Evolutionary conservation across 2,888 invertebrate genomes (phyloP), one percentile per base, ranked within the genome.

Genomic region (Andrena chrysosceles): DNA sequence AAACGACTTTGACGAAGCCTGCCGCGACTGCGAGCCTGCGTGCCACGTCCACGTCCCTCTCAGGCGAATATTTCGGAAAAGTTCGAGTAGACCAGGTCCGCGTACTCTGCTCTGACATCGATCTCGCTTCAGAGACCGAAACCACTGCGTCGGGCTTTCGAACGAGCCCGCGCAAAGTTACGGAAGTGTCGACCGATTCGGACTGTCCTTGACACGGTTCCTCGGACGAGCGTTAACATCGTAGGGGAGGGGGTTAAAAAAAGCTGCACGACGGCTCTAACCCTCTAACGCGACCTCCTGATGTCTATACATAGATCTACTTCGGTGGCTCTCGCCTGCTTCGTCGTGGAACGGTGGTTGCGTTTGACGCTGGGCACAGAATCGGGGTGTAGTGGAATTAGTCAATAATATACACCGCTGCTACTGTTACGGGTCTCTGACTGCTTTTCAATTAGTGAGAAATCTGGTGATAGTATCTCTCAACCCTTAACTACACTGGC

Each of bases 171-270:
- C 52, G 31, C 54, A 73, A 78, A 83, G 83, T 85, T 78, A 85
- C 86, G 87, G 82, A 88, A 87, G 84, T 87, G 78, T 81, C 83
- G 86, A 74, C 83, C 80, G 85, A 88, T 89, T 85, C 82, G 78
- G 64, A 71, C 48, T 77, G 84, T 78, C 86, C 89, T 88, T 89
- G 87, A 85, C 84, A 86, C 74, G 79, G 77, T 85, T 81, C n/a
- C 67, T 56, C 66, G 72, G 60, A 42, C 75, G 71, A 78, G 69
- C 76, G 67, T 85, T 82, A 82, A 75, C 79, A 82, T 78, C 70
- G 70, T 3, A 20, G 16, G 16, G 42, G 56, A 13, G 29, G 52
- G 66, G 66, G 69, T 77, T 70, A 56, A 74, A 79, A 71, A 74
- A 77, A 68, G 42, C 48, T 3, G 13, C 68, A 54, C 67, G 74